phyloP scores from a whole-genome alignment of 2,113 vertebrate species.

The Argyrosomus japonicus region DNA sequence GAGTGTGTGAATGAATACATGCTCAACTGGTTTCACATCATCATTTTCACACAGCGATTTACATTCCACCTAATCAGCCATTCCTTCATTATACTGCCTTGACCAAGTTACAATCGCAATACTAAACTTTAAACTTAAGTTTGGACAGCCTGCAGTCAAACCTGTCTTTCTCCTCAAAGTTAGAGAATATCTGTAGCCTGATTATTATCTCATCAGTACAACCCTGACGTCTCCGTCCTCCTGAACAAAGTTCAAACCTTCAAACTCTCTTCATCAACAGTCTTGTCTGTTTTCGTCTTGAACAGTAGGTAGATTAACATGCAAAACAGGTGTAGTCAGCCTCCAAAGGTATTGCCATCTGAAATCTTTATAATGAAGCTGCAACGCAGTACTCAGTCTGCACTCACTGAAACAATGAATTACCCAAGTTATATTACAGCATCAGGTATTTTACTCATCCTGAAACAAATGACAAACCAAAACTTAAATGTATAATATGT shows the following conservation, averaged over 20 bases:
- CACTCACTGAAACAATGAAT: background rate
- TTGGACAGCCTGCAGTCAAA: background rate
- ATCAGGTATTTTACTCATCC: background rate
- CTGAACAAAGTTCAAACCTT: background rate
- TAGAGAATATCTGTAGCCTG: background rate
- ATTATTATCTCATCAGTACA: background rate
- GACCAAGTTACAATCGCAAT: background rate
- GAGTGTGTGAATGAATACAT: too few species aligned
- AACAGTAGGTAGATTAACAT: background rate
- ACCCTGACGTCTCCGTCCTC: background rate
- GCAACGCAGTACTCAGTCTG: background rate
- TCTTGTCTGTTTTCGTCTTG: background rate
- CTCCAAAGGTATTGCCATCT: background rate
- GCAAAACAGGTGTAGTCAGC: background rate
- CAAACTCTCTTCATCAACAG: background rate
- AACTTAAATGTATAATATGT: background rate
- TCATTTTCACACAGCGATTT: background rate
- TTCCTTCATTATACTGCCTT: background rate
- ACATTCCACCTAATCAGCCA: background rate
- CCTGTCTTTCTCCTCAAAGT: background rate
- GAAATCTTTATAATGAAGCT: background rate
- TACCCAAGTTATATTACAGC: background rate
- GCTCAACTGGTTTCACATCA: background rate
- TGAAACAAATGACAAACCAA: background rate
- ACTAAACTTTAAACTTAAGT: background rate